Percentiles rank a stretch among this genome's conserved stretches.
These are phyloP conservation scores for Eclectus roratus DNA, from an alignment of 2,113 vertebrate genomes.

Conservation along the genomic window DNA sequence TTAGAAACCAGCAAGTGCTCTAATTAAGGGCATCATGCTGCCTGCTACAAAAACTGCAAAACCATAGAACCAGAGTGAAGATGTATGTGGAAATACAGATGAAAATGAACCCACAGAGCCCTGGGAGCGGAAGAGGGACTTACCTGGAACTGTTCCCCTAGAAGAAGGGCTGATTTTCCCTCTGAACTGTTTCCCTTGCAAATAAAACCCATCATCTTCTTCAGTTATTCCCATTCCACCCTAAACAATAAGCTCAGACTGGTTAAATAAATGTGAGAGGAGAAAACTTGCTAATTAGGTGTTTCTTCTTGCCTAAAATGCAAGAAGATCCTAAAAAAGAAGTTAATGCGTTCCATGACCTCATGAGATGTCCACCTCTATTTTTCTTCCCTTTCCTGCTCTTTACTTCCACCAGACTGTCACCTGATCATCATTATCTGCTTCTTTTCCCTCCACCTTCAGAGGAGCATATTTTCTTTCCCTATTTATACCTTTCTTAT, in stretches of 20 bases:
- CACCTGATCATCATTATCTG: background rate
- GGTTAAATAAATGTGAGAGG: background rate
- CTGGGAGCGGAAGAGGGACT: background rate
- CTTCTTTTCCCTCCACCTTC: background rate
- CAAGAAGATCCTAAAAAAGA: background rate
- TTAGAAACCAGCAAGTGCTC: background rate
- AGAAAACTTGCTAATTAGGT: background rate
- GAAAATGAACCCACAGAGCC: background rate
- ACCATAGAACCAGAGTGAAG: background rate
- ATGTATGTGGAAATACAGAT: background rate
- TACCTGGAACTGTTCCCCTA: background rate
- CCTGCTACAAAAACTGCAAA: background rate
- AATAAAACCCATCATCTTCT: background rate
- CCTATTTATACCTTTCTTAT: background rate
- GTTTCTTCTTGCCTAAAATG: background rate
- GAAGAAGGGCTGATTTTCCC: background rate
- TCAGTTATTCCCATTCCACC: background rate
- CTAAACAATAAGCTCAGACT: background rate
- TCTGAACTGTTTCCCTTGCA: background rate
- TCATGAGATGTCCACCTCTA: background rate
- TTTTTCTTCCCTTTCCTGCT: background rate
- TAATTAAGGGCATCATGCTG: background rate
- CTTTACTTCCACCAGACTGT: background rate
- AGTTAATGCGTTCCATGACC: background rate
- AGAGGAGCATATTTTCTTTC: background rate